Conservation (phyloP, 2,888 invertebrate species). For the Scaptomyza flava region DNA sequence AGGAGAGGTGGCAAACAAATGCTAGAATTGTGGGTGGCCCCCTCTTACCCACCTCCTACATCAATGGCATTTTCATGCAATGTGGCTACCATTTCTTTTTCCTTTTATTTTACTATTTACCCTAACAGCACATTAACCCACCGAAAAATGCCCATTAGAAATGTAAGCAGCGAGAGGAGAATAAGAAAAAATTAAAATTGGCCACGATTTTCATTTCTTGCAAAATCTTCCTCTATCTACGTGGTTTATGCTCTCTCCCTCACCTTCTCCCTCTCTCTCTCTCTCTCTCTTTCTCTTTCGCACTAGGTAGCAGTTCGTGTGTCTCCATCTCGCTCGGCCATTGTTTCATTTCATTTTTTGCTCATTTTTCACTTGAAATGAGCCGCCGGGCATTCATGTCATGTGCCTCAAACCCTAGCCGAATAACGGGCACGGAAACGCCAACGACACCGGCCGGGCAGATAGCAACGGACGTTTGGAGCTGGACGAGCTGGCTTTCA, state of each 20-base stretch:
- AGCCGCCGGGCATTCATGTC: slow-evolving; percentile 76
- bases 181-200: slow-evolving; percentile 82
- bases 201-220: slow-evolving; percentile 81
- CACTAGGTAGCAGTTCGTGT: background rate
- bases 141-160: slow-evolving; percentile 76
- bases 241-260: slow-evolving; percentile 11
- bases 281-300: slow-evolving; percentile 1
- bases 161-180: slow-evolving; percentile 60
- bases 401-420: slow-evolving; percentile 52
- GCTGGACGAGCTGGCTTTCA: slow-evolving; percentile 57
- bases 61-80: slow-evolving; percentile 55
- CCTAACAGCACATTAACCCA: slow-evolving; percentile 80
- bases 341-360: slow-evolving; percentile 82
- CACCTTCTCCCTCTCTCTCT: background rate
- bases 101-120: slow-evolving; percentile 67
- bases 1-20: slow-evolving; percentile 29
- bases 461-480: slow-evolving; percentile 43
- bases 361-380: slow-evolving; percentile 79
- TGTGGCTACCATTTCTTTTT: slow-evolving; percentile 21
- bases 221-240: slow-evolving; percentile 36
- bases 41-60: background rate
- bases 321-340: slow-evolving; percentile 53
- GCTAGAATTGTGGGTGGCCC: slow-evolving; percentile 28
- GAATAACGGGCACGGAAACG: slow-evolving; percentile 3
- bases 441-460: slow-evolving; percentile 56